A percentile compares a stretch with the other conserved stretches of the same genome.
These are phyloP conservation scores for Pocillopora verrucosa DNA, from an alignment of 64 coral and sea anemone species.

Conservation along the genomic window DNA sequence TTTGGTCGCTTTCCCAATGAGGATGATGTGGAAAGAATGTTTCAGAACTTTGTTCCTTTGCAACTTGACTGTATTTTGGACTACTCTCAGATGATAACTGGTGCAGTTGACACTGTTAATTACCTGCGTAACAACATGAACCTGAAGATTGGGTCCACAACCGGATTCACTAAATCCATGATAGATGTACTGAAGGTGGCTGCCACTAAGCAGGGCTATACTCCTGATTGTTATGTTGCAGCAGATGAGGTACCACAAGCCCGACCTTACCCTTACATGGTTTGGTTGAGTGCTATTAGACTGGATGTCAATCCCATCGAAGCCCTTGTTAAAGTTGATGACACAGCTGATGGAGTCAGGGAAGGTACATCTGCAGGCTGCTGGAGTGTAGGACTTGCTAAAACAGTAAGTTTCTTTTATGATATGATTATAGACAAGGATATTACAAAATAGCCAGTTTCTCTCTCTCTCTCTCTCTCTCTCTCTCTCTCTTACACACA, in stretches of 20 bases:
- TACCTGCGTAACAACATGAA: slow-evolving; percentile 55
- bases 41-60: slow-evolving; percentile 81
- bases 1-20: slow-evolving; percentile 84
- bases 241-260: slow-evolving; percentile 98
- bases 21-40: slow-evolving; percentile 92
- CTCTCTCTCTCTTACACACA: too few relatives aligned
- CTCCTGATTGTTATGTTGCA: slow-evolving; percentile 93
- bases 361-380: slow-evolving; percentile 97
- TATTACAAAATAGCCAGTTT: too few relatives aligned
- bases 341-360: slow-evolving; percentile 89
- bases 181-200: slow-evolving; percentile 69
- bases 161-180: slow-evolving; percentile 91
- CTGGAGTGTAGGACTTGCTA: slow-evolving; percentile 96
- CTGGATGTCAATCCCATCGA: slow-evolving; percentile 91
- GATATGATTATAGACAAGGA: too few relatives aligned
- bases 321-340: slow-evolving; percentile 96
- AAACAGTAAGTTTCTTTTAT: slow-evolving; percentile 77
- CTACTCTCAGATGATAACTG: slow-evolving; percentile 93
- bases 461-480: too few relatives aligned
- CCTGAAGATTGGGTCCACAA: slow-evolving; percentile 95
- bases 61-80: slow-evolving; percentile 58
- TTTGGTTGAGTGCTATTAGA: slow-evolving; percentile 94
- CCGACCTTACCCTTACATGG: slow-evolving; percentile 96
- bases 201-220: slow-evolving; percentile 79
- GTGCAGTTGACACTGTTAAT: slow-evolving; percentile 89